A percentile compares a stretch with the other conserved stretches of the same genome.
Evolutionary conservation across 2,888 invertebrate species (phyloP).

Genomic region (Caenorhabditis sinica): DNA sequence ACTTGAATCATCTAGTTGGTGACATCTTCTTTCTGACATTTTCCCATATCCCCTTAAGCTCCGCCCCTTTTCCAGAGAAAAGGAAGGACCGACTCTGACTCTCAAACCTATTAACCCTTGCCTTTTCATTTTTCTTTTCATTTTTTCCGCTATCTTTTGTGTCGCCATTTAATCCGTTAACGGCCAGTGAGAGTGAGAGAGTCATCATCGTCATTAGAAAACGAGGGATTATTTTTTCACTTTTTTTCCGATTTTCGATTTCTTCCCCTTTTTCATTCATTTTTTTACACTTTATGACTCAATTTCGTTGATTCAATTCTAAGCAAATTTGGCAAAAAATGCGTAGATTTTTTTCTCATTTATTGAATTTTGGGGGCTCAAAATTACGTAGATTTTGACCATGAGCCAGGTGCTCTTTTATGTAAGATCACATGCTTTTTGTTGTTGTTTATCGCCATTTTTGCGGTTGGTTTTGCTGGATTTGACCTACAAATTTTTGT

Average conservation of each 20-base stretch:
- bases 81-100: not conserved
- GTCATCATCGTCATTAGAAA: not conserved
- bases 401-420: no score
- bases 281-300: constrained; percentile 14
- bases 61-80: not conserved
- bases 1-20: not conserved
- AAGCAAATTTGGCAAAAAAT: not conserved
- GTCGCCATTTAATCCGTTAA: constrained; percentile 38
- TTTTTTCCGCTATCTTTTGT: constrained; percentile 15
- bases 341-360: not conserved
- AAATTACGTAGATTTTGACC: no score
- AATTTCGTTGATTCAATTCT: not conserved
- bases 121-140: not conserved
- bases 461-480: no score
- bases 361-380: not conserved
- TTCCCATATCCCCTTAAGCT: not conserved
- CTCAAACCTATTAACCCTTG: constrained; percentile 26
- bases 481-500: not conserved
- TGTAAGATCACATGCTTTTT: constrained; percentile 6
- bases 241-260: not conserved
- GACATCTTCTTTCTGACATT: not conserved
- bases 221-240: constrained; percentile 3
- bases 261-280: not conserved
- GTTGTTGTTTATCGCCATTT: constrained; percentile 2
- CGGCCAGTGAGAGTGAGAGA: constrained; percentile 5